Conservation (phyloP, 1,140 invertebrate genomes). For the Lucilia sericata region DNA sequence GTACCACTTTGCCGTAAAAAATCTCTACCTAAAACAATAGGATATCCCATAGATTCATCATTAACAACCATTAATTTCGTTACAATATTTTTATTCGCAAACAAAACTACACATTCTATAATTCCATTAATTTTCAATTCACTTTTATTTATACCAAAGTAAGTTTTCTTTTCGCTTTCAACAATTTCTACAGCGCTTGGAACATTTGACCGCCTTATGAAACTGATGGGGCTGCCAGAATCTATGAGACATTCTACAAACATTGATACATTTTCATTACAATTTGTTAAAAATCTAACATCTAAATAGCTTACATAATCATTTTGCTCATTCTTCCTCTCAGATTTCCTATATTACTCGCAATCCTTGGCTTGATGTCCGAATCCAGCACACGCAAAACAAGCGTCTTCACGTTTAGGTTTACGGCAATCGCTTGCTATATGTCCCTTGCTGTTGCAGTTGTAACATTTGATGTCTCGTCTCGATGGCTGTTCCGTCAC, state of each 20-base stretch:
- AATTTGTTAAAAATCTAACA: neutral
- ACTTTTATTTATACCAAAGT: constrained; percentile 42
- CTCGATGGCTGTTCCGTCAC: neutral
- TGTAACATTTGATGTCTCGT: constrained; percentile 25
- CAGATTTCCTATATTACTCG: neutral
- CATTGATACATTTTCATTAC: neutral
- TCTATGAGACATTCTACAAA: constrained; percentile 44
- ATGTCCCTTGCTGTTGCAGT: constrained; percentile 23
- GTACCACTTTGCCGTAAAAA: constrained; percentile 3
- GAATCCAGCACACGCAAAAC: neutral
- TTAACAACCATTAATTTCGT: constrained; percentile 20
- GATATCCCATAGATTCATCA: constrained; percentile 34
- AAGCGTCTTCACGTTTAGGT: neutral
- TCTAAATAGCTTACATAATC: constrained; percentile 32
- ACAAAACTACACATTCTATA: constrained; percentile 29
- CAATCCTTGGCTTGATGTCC: neutral
- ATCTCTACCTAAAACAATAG: constrained; percentile 36
- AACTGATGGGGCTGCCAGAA: constrained; percentile 40
- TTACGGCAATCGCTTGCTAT: constrained; percentile 27
- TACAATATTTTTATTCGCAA: constrained; percentile 14
- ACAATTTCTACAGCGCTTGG: neutral
- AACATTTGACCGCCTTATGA: constrained; percentile 14
- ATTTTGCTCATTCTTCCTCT: constrained; percentile 12
- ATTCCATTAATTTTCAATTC: constrained; percentile 31
- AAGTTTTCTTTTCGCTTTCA: neutral